Evolutionary conservation across 2,888 invertebrate genomes (phyloP), one percentile per base, ranked within the genome.

Genomic region (Chaetoderma sp.): DNA sequence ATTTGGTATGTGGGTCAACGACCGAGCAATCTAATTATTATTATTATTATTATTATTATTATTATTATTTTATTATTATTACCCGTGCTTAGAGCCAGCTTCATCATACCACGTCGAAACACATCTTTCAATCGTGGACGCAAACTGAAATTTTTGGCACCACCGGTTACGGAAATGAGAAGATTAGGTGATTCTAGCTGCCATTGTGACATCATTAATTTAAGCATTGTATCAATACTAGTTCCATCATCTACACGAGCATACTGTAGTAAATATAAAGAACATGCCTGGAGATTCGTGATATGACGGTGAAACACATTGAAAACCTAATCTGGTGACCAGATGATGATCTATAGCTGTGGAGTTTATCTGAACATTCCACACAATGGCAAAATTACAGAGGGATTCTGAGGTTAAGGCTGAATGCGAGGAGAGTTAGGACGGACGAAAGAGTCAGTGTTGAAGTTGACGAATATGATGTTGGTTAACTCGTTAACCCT

Each of bases 121-220:
- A 83, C 83, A 54, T 85, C 82, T 63, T 82, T 83, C 18, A 86
- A 72, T 42, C 81, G 69, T 28, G 80, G 77, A 44, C 79, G 81
- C 83, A 87, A 84, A 47, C 78, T 74, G 68, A 87, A 86, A 72
- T 83, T 83, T 60, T 84, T 83, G 49, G 86, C 87, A 0, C 87
- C 87, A 0, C 87, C 87, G n/a, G 86, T 86, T 21, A 87, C 85
- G 3, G 86, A 87, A 63, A 87, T 86, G 21, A 87, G 79, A 4
- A 87, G 78, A 55, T 86, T 86, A 5, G 87, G 87, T 49, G 73
- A 76, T 18, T 82, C 79, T 63, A 87, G 72, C 2, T 78, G 69
- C 87, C 87, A 87, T 0, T 79, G 68, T 13, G 81, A 68, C 68
- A 74, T 75, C 77, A 87, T 73, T 54, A 86, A 71, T n/a, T 73